Percentiles rank a stretch among this genome's conserved stretches.
These are phyloP conservation scores for Deroplatys truncata DNA, from an alignment of 2,888 invertebrate genomes.

Conservation along the genomic window DNA sequence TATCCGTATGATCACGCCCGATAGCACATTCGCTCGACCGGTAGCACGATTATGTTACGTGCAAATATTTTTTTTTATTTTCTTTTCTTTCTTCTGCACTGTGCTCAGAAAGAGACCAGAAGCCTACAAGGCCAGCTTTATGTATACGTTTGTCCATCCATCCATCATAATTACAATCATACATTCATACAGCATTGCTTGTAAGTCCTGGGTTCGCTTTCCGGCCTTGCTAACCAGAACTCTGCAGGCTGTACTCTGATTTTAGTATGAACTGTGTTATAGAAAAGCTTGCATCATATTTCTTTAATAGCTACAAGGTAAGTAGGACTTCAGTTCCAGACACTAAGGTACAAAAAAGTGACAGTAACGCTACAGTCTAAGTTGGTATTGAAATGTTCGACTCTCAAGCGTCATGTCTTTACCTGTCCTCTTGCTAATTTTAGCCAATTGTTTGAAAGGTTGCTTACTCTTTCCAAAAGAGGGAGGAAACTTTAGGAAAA, in stretches of 20 bases:
- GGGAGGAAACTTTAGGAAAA: too few species aligned
- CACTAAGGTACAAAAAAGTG: too few species aligned
- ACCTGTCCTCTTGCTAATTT: too few species aligned
- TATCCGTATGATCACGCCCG: not conserved
- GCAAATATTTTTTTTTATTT: not conserved
- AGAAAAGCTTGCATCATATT: too few species aligned
- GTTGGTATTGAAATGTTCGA: too few species aligned
- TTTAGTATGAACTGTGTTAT: too few species aligned
- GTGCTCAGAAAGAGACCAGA: not conserved
- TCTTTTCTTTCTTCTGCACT: not conserved
- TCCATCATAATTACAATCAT: not conserved
- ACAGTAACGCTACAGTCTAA: rapidly evolving
- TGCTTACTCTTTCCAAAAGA: too few species aligned
- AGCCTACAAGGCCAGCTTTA: not conserved
- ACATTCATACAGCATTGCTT: not conserved
- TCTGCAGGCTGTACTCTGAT: too few species aligned
- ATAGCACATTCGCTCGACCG: not conserved
- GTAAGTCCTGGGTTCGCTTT: not conserved
- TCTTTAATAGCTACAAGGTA: too few species aligned
- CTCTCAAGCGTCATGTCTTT: too few species aligned
- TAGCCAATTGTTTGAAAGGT: too few species aligned
- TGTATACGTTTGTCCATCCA: not conserved
- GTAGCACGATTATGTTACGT: not conserved
- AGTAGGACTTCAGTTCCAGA: too few species aligned
- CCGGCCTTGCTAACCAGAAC: not conserved